Conservation (phyloP, 2,888 invertebrate species). For the Iselma pallidipennis region DNA sequence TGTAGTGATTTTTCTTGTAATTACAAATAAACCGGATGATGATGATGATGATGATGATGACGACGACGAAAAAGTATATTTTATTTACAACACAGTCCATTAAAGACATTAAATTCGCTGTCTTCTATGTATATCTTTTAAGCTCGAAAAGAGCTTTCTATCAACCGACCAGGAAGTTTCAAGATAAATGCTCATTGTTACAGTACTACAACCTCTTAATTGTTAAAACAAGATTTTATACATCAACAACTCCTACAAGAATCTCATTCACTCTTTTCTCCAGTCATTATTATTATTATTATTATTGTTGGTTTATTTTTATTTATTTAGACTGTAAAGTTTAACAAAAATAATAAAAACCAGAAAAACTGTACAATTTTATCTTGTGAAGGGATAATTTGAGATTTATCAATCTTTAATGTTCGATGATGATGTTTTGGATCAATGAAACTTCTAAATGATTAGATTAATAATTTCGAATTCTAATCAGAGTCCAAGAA, state of each 20-base stretch:
- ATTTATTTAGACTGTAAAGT: not conserved
- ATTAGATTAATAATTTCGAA: not conserved
- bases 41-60: not conserved
- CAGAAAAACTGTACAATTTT: not conserved
- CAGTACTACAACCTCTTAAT: slow-evolving; percentile 6
- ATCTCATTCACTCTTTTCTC: not conserved
- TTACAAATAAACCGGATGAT: not conserved
- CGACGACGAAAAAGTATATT: not conserved
- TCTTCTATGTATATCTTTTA: not conserved
- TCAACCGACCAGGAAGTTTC: slow-evolving; percentile 1
- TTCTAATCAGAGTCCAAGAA: not conserved
- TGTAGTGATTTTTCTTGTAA: not conserved
- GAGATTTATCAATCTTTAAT: not conserved
- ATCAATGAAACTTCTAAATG: not conserved
- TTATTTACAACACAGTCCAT: not conserved
- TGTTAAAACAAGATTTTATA: not conserved
- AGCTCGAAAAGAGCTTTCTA: not conserved
- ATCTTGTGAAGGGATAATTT: not conserved
- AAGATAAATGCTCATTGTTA: slow-evolving; percentile 8
- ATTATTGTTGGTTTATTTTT: not conserved
- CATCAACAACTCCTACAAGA: not conserved
- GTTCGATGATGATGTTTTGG: not conserved
- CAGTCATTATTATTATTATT: too few relatives aligned
- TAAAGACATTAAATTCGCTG: not conserved
- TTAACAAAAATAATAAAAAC: not conserved